Conservation (phyloP, 2,113 vertebrate species). For the Eidolon helvum region DNA sequence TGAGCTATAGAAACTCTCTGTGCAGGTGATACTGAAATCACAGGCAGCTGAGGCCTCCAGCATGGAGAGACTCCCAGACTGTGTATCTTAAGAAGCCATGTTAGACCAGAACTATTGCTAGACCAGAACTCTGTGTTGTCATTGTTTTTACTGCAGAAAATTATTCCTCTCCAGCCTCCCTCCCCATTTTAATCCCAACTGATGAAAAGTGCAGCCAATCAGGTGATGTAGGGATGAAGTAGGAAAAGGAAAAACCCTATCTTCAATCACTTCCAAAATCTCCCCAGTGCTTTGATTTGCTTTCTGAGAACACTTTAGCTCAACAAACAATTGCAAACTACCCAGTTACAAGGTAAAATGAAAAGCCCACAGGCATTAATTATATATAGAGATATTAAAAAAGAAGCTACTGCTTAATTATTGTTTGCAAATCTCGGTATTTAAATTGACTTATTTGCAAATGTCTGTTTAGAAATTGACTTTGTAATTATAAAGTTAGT, state of each 20-base stretch:
- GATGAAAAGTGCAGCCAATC: not conserved
- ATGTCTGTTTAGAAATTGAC: conserved; percentile 90
- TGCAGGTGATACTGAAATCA: not conserved
- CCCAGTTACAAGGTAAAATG: conserved; percentile 82
- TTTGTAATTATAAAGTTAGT: conserved; percentile 88
- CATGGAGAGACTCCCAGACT: not conserved
- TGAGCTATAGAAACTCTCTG: not conserved
- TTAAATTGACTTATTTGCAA: conserved; percentile 91
- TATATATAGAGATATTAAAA: conserved; percentile 87
- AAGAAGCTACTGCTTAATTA: conserved; percentile 88
- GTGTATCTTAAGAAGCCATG: not conserved
- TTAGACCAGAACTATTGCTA: not conserved
- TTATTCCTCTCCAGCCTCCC: not conserved
- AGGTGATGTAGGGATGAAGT: not conserved
- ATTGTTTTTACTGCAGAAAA: conserved; percentile 26
- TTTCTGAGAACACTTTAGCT: conserved; percentile 80
- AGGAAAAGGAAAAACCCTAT: conserved; percentile 40
- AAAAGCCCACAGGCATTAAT: conserved; percentile 87
- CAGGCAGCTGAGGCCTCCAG: not conserved
- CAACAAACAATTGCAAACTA: conserved; percentile 84
- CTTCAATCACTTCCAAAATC: conserved; percentile 74
- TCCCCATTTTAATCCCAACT: not conserved
- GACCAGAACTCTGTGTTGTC: not conserved
- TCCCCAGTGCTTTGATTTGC: conserved; percentile 79
- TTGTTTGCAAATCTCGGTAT: conserved; percentile 89